Evolutionary conservation across 2,113 vertebrate species (phyloP), one percentile per base, ranked within the genome.

Genomic region (Xiphophorus couchianus): DNA sequence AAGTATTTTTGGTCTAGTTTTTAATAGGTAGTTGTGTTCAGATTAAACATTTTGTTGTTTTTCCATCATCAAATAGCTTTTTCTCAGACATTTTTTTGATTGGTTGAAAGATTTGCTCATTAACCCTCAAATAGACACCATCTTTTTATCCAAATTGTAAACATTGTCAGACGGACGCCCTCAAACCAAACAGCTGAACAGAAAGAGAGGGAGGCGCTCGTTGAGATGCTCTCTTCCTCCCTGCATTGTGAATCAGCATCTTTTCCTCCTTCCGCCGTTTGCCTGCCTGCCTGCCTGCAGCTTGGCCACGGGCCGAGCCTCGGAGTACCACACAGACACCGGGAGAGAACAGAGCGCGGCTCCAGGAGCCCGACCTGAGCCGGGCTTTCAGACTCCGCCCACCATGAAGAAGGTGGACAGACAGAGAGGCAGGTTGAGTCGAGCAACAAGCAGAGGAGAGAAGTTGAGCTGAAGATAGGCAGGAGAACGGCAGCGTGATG

Each of bases 201-300:
- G 73, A 65, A 29, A 69, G 35, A 64, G 37, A 39, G 33, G 12
- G 65, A 69, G 72, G 51, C 35, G 33, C 70, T 69, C 70, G 30
- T 37, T 30, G 25, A 74, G 30, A 51, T 70, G 44, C 58, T 42
- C 51, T 70, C 60, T 13, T 69, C 48, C 64, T 28, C 71, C 78
- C 86, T 82, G 81, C 87, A 84, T 70, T 81, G 88, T 92, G 91
- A 94, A 88, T 94, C 92, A 92, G 91, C 91, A 91, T 83, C 84
- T 92, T 91, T 90, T 84, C 60, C 30, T 75, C 83, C 73, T 69
- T 74, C 81, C 65, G 30, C 70, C 39, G 0, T 73, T 58, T 69
- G 51, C 28, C 37, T 25, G 28, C 28, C 37, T 25, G 28, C 28
- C 28, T 28, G 74, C 79, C 82, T 83, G 87, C 86, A 91, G 86